Base-by-base conservation (phyloP, 2,113 vertebrate species). In the Syngnathoides biaculeatus region DNA sequence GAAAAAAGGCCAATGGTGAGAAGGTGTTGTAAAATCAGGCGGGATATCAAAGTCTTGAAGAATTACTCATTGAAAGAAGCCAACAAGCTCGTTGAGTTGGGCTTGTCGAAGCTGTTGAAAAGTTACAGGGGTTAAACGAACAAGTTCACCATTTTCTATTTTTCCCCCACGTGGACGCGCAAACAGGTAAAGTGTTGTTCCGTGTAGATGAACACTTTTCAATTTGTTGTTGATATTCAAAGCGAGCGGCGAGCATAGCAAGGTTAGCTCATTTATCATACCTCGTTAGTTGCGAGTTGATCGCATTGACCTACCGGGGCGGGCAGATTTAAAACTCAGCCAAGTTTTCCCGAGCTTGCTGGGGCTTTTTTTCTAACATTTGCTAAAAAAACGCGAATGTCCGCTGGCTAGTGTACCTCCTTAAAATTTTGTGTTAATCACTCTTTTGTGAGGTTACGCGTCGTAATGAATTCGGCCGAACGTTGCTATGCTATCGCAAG, bases 41-140 rank as follows among this genome's bases (percentile, higher is more conserved):
- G 91, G 90, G 86, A 65, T 88, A 66, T 84, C 72, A 83, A 87
- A 89, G 84, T 90, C 88, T 92, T 89, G 87, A 92, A 90, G 88
- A 88, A 82, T 86, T 86, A 89, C 84, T 89, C 88, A 92, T 92
- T 92, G 90, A 92, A 91, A 90, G 58, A 72, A 79, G 83, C 75
- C 76, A 83, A 72, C 79, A 84, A 71, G 71, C 45, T 73, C 50
- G 20, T 35, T 80, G 82, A 88, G 73, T 83, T 86, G 71, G 70
- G 73, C 57, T 70, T 75, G 48, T 43, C 43, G 77, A 69, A 63
- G 74, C 1, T 8, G 22, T 15, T 8, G 15, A 74, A 45, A 79
- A 78, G 57, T 86, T 81, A 73, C 64, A 67, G 64, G 20, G 68
- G 60, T 62, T 53, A 80, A 85, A 80, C 75, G 42, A 57, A 26